Conservation (phyloP, 2,888 invertebrate species). For the Lottia scabra region DNA sequence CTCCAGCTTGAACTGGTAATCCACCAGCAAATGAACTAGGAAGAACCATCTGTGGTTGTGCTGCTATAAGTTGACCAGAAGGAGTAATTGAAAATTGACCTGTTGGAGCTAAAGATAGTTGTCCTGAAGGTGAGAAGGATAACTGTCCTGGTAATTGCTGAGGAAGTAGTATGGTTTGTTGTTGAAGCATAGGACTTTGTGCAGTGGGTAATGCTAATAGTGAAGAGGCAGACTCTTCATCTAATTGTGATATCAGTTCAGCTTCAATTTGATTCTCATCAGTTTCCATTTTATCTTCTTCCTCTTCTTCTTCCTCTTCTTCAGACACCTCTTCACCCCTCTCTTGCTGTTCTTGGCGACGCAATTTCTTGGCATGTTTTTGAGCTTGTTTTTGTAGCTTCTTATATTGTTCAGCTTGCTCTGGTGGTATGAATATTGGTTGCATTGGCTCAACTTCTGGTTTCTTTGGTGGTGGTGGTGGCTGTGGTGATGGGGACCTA, state of each 20-base stretch:
- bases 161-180: conserved; percentile 31
- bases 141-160: conserved; percentile 22
- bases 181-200: conserved; percentile 38
- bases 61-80: conserved; percentile 22
- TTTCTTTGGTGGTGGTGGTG: conserved; percentile 56
- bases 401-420: conserved; percentile 64
- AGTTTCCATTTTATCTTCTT: conserved; percentile 14
- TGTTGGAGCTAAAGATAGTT: conserved; percentile 21
- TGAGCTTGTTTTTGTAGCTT: conserved; percentile 77
- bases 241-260: conserved; percentile 29
- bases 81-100: conserved; percentile 16
- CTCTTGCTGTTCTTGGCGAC: conserved; percentile 72
- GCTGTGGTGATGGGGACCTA: conserved; percentile 55
- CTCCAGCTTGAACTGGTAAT: conserved; percentile 54
- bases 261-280: conserved; percentile 30
- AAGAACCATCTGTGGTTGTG: conserved; percentile 21
- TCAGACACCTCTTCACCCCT: conserved; percentile 54
- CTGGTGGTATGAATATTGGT: conserved; percentile 58
- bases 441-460: conserved; percentile 41
- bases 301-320: conserved; percentile 36
- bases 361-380: conserved; percentile 81
- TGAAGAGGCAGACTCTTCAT: conserved; percentile 16
- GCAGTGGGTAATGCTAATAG: conserved; percentile 29
- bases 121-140: conserved; percentile 18
- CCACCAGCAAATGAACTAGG: conserved; percentile 37